Percentiles rank a stretch among this genome's conserved stretches.
These are phyloP conservation scores for Drosophila serrata DNA, from an alignment of 1,140 invertebrate species.

Conservation along the genomic window DNA sequence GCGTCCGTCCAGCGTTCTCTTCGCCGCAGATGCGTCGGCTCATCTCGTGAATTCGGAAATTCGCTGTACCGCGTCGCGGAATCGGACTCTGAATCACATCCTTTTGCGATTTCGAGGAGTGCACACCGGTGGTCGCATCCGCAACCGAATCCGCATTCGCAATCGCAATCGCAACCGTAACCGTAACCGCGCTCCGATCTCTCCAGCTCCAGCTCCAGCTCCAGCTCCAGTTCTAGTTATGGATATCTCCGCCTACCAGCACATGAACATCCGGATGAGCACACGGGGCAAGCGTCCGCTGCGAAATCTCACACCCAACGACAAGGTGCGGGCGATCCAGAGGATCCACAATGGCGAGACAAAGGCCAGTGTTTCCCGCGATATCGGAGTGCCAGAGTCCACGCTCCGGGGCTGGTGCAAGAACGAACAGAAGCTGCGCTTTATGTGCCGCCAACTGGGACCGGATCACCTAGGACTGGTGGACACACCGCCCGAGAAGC, in stretches of 20 bases:
- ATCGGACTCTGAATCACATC: constrained; percentile 69
- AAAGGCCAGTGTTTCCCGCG: constrained; percentile 92
- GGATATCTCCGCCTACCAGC: constrained; percentile 83
- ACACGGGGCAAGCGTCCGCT: constrained; percentile 90
- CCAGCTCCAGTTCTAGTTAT: constrained; percentile 89
- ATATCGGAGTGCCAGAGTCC: constrained; percentile 93
- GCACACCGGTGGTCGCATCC: constrained; percentile 68
- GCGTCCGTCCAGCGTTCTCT: constrained; percentile 46
- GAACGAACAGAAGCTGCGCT: constrained; percentile 91
- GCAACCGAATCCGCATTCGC: constrained; percentile 37
- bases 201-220: constrained; percentile 88
- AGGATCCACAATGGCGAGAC: constrained; percentile 93
- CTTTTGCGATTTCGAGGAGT: constrained; percentile 80
- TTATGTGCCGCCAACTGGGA: constrained; percentile 89
- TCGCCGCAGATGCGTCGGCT: constrained; percentile 65
- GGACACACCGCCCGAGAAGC: constrained; percentile 86
- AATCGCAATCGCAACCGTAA: constrained; percentile 12
- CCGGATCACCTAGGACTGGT: constrained; percentile 86
- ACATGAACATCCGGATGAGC: constrained; percentile 85
- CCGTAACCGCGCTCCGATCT: constrained; percentile 72
- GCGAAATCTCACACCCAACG: constrained; percentile 89
- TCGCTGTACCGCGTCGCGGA: constrained; percentile 30
- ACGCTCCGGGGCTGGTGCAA: constrained; percentile 94
- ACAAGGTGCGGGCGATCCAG: constrained; percentile 92
- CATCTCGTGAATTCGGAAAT: constrained; percentile 35